Conservation (phyloP, 2,888 invertebrate genomes). For the Exocentrus adspersus region DNA sequence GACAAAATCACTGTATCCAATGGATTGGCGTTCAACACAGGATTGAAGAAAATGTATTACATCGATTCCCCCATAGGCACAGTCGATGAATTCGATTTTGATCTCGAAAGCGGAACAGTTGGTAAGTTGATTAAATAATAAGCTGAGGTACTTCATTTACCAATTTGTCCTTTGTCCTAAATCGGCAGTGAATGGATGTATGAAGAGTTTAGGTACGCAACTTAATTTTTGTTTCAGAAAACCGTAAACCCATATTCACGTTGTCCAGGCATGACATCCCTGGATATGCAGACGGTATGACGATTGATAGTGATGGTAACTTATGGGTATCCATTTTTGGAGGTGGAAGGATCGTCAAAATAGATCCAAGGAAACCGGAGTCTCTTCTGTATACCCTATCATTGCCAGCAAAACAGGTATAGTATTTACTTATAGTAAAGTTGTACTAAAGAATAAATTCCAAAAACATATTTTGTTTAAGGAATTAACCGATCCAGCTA, state of each 20-base stretch:
- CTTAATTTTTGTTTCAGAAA: slow-evolving; percentile 67
- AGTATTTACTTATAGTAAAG: neutral
- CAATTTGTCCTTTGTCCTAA: no score
- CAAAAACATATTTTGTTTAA: no score
- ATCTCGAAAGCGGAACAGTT: slow-evolving; percentile 67
- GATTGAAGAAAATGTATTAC: slow-evolving; percentile 77
- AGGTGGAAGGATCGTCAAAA: slow-evolving; percentile 69
- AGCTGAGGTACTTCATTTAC: no score
- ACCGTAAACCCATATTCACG: slow-evolving; percentile 69
- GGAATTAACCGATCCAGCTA: no score
- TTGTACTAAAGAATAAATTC: no score
- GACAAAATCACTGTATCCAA: slow-evolving; percentile 63
- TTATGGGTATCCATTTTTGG: slow-evolving; percentile 82
- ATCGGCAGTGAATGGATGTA: no score
- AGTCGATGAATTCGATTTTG: slow-evolving; percentile 74
- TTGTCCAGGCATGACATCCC: slow-evolving; percentile 59
- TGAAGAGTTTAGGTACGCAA: no score
- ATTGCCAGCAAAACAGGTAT: slow-evolving; percentile 74
- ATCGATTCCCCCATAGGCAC: slow-evolving; percentile 75
- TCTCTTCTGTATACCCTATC: slow-evolving; percentile 69
- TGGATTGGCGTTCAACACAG: slow-evolving; percentile 77
- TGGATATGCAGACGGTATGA: slow-evolving; percentile 73
- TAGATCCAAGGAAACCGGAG: slow-evolving; percentile 67
- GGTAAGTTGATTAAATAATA: no score
- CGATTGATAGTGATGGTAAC: slow-evolving; percentile 80